Evolutionary conservation across 2,888 invertebrate genomes (phyloP).

Genomic region (Acanthosepion pharaonis): DNA sequence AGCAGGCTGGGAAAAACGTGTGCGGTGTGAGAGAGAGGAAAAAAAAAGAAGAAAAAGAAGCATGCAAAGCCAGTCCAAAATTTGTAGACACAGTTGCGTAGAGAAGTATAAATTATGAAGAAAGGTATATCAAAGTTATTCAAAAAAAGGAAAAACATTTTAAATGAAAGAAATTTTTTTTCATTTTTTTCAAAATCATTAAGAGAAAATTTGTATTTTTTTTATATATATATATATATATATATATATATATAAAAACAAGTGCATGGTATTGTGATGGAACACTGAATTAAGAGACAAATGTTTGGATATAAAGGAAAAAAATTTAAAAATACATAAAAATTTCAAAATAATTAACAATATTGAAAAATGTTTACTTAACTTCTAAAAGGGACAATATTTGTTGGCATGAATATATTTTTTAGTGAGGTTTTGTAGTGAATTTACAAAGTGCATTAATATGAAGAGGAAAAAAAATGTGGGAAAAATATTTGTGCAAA

Average conservation of each 20-base stretch:
- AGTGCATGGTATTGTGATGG: background rate
- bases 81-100: conserved; percentile 2
- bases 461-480: background rate
- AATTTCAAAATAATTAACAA: background rate
- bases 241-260: background rate
- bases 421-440: background rate
- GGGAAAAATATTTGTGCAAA: background rate
- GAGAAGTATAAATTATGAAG: conserved; percentile 35
- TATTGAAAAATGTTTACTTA: background rate
- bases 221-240: background rate
- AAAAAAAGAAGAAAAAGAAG: background rate
- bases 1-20: conserved; percentile 3
- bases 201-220: background rate
- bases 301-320: background rate
- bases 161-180: background rate
- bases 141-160: background rate
- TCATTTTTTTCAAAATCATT: background rate
- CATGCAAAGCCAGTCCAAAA: conserved; percentile 39
- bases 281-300: background rate
- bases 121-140: background rate
- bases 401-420: background rate
- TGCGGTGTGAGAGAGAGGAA: conserved; percentile 10
- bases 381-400: background rate
- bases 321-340: no score
- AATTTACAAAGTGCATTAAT: background rate